These are phyloP conservation scores for Pristionchus mayeri DNA, from an alignment of 2,888 invertebrate species.

Conservation along the genomic window DNA sequence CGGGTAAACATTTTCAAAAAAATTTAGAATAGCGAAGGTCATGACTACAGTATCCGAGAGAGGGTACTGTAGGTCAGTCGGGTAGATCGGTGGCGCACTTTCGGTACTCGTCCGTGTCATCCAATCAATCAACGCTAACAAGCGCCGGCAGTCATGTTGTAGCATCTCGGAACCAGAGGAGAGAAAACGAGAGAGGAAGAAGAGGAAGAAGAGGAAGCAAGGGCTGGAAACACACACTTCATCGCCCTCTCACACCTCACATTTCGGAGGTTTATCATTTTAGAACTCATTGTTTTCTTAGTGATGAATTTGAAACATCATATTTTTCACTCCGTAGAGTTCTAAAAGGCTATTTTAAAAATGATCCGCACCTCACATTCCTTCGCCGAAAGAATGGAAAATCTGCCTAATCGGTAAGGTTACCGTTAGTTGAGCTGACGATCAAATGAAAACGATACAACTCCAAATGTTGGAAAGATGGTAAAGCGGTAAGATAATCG, in stretches of 20 bases:
- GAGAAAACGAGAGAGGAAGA: conserved; percentile 38
- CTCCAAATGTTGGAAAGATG: neutral
- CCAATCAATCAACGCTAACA: conserved; percentile 28
- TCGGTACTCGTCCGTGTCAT: conserved; percentile 14
- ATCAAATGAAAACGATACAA: neutral
- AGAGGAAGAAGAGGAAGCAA: neutral
- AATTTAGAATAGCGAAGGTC: no score
- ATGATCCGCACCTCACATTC: neutral
- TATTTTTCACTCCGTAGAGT: no score
- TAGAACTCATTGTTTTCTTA: no score
- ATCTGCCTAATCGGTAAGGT: neutral
- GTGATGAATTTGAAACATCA: no score
- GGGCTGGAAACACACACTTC: conserved; percentile 18
- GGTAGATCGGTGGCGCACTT: neutral
- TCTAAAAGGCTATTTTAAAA: no score
- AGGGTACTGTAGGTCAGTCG: neutral
- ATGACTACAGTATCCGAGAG: neutral
- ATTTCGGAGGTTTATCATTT: no score
- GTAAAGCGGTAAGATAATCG: neutral
- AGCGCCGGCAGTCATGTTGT: conserved; percentile 2
- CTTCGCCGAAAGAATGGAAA: neutral
- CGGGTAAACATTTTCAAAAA: no score
- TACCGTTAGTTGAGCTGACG: neutral
- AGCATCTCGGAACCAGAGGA: conserved; percentile 2
- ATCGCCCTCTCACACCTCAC: neutral